A percentile compares a stretch with the other conserved stretches of the same genome.
Evolutionary conservation across 1,140 invertebrate genomes (phyloP).

Genomic region (Drepana arcuata): DNA sequence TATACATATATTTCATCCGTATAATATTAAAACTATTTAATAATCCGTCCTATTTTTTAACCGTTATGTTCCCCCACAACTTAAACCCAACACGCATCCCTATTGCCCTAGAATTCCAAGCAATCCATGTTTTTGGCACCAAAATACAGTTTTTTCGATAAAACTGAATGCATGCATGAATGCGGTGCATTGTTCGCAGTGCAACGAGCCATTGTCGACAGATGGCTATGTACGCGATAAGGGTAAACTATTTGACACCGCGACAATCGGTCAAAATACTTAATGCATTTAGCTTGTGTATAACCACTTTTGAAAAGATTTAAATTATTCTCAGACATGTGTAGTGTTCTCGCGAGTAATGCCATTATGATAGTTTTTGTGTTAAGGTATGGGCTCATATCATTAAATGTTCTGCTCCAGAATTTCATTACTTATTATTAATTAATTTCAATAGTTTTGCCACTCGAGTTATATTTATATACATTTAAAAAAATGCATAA

Average conservation of each 20-base stretch:
- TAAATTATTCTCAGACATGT: not conserved
- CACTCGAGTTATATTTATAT: no score
- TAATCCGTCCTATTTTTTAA: no score
- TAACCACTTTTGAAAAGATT: no score
- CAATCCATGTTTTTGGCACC: slow-evolving; percentile 31
- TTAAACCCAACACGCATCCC: slow-evolving; percentile 21
- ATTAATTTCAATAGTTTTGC: not conserved
- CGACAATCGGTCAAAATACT: slow-evolving; percentile 32
- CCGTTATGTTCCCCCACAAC: no score
- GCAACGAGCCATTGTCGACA: slow-evolving; percentile 27
- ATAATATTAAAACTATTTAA: no score
- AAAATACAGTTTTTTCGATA: slow-evolving; percentile 45
- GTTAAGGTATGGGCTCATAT: not conserved
- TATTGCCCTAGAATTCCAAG: no score
- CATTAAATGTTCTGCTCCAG: not conserved
- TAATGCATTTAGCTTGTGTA: no score
- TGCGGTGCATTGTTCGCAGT: slow-evolving; percentile 33
- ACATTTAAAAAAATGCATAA: no score
- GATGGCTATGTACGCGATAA: slow-evolving; percentile 27
- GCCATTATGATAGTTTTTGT: not conserved
- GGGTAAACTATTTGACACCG: slow-evolving; percentile 42
- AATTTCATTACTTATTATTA: not conserved
- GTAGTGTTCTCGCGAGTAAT: not conserved
- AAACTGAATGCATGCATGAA: slow-evolving; percentile 35
- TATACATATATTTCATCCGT: no score